Evolutionary conservation across 2,113 vertebrate genomes (phyloP).

Genomic region (Thamnophis sirtalis): DNA sequence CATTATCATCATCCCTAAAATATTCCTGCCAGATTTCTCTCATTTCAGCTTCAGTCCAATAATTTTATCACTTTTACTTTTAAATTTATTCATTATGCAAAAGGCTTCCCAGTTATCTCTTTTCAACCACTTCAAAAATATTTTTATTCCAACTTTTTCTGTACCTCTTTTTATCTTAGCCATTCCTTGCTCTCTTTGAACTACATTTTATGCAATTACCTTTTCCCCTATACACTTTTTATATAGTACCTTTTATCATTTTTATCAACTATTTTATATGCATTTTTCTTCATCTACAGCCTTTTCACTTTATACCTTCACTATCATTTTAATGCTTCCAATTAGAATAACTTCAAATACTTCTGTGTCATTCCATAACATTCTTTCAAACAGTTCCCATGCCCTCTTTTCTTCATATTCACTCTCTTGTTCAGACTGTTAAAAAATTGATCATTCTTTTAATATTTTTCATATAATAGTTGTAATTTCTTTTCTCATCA

Average conservation of each 20-base stretch:
- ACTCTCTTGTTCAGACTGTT: neutral
- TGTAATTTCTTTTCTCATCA: neutral
- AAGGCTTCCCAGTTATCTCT: neutral
- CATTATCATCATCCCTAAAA: neutral
- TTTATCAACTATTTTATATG: neutral
- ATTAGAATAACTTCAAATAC: neutral
- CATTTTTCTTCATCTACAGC: neutral
- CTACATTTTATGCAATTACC: neutral
- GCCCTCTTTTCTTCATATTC: neutral
- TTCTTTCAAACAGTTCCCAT: neutral
- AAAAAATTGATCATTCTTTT: neutral
- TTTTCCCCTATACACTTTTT: neutral
- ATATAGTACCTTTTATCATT: neutral
- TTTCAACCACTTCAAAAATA: neutral
- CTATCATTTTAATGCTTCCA: neutral
- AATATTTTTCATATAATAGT: neutral
- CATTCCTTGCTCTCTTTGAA: neutral
- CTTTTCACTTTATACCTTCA: neutral
- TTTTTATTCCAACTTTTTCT: neutral
- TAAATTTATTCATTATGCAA: neutral
- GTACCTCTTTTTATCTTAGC: neutral
- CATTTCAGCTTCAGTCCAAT: neutral
- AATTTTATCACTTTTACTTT: neutral
- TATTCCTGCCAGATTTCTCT: neutral
- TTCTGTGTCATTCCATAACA: neutral